phyloP scores from a whole-genome alignment of 1,140 invertebrate genomes.

The Dolichoris vasculosae region DNA sequence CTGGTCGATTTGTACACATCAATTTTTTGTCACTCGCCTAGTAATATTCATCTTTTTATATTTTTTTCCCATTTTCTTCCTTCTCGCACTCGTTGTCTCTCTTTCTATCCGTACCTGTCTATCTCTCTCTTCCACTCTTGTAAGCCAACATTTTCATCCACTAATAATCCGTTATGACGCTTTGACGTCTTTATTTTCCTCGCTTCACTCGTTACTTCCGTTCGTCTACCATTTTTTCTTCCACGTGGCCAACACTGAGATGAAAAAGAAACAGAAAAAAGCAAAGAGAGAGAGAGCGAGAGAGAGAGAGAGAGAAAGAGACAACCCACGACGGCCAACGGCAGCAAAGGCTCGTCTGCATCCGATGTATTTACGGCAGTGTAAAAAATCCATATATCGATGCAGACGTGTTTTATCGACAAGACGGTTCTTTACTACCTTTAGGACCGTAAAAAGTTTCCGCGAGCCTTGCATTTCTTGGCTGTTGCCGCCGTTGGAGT shows the following conservation, averaged over 20 bases:
- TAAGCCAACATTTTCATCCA: neutral
- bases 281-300: neutral
- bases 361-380: constrained; percentile 36
- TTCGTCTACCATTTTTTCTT: constrained; percentile 21
- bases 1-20: constrained; percentile 10
- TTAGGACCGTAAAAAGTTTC: constrained; percentile 36
- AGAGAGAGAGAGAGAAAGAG: neutral
- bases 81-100: neutral
- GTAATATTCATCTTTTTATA: neutral
- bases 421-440: constrained; percentile 15
- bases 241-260: neutral
- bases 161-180: constrained; percentile 37
- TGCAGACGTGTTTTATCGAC: constrained; percentile 46
- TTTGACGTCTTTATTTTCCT: constrained; percentile 40
- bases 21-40: neutral
- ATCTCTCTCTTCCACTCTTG: no score
- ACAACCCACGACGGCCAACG: neutral
- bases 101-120: neutral
- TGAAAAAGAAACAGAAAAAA: neutral
- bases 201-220: constrained; percentile 15
- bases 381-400: constrained; percentile 37
- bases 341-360: constrained; percentile 24
- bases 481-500: neutral
- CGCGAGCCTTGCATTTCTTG: constrained; percentile 31
- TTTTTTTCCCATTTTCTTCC: neutral